Conservation (phyloP, 37 sponge, comb jelly and placozoan genomes). For the Aplysina aerophoba region DNA sequence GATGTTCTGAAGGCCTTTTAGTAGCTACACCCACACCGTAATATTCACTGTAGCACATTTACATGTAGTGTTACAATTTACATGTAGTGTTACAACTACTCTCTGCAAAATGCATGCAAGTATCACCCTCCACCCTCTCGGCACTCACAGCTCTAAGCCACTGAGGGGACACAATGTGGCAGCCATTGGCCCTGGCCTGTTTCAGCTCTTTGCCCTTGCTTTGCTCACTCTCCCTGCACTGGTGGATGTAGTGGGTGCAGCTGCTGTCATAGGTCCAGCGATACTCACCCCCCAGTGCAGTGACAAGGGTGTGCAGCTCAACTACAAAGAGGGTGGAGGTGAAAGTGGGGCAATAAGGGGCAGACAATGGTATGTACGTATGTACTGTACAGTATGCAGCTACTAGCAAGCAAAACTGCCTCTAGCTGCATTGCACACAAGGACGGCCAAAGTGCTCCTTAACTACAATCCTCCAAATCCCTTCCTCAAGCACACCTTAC, state of each 20-base stretch:
- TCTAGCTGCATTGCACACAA: not conserved
- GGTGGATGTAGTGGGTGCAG: constrained; percentile 73
- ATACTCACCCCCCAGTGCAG: constrained; percentile 58
- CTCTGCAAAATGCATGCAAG: not conserved
- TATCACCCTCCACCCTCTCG: not conserved
- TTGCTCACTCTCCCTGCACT: constrained; percentile 55
- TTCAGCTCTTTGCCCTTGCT: constrained; percentile 51
- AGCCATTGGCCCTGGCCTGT: constrained; percentile 53
- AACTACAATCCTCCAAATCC: too few relatives aligned
- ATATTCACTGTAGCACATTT: too few relatives aligned
- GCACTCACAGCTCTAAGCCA: constrained; percentile 70
- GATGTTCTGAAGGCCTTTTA: not conserved
- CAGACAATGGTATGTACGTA: not conserved
- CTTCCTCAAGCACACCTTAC: not conserved
- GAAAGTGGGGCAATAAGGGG: not conserved
- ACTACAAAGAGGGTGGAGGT: constrained; percentile 26
- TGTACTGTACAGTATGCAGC: too few relatives aligned
- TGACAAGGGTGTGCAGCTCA: constrained; percentile 55
- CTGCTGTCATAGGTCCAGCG: constrained; percentile 33
- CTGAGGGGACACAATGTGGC: constrained; percentile 74
- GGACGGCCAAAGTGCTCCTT: too few relatives aligned
- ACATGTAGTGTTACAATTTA: too few relatives aligned
- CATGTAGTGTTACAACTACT: not conserved
- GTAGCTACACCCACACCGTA: too few relatives aligned
- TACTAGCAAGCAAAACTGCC: too few relatives aligned